Evolutionary conservation across 2,888 invertebrate genomes (phyloP).

Genomic region (Morpho achilles): DNA sequence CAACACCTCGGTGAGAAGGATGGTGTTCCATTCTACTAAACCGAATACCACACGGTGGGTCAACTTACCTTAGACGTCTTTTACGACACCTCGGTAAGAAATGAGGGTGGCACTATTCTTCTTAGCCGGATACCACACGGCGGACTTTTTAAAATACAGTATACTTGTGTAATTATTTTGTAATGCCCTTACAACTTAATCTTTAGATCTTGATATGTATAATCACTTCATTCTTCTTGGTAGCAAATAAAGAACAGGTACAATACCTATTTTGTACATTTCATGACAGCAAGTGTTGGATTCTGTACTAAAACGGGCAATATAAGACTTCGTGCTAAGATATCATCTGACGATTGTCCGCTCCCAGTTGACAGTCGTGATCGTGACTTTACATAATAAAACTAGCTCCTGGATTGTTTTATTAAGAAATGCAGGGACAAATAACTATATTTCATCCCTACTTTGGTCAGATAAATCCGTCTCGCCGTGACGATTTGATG

Average conservation of each 20-base stretch:
- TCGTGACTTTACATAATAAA: conserved; percentile 39
- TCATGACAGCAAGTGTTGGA: conserved; percentile 24
- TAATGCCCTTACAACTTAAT: not conserved
- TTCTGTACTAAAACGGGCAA: conserved; percentile 25
- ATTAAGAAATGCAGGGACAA: conserved; percentile 28
- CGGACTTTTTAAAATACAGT: too few relatives aligned
- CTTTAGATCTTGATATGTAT: not conserved
- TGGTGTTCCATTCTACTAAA: too few relatives aligned
- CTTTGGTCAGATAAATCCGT: conserved; percentile 14
- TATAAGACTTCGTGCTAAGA: conserved; percentile 43
- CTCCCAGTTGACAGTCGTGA: conserved; percentile 37
- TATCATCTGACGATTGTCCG: conserved; percentile 38
- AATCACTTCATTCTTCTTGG: conserved; percentile 9
- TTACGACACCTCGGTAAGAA: too few relatives aligned
- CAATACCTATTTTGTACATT: conserved; percentile 14
- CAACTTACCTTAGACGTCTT: too few relatives aligned
- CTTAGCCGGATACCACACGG: too few relatives aligned
- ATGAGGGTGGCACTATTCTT: too few relatives aligned
- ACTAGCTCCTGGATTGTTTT: conserved; percentile 31
- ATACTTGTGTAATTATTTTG: too few relatives aligned
- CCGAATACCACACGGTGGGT: too few relatives aligned
- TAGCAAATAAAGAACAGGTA: conserved; percentile 27
- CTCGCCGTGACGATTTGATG: conserved; percentile 2
- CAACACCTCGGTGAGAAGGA: too few relatives aligned
- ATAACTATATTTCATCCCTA: conserved; percentile 16